These are phyloP conservation scores for Drosophila falleni DNA, from an alignment of 2,888 invertebrate genomes.

Conservation along the genomic window DNA sequence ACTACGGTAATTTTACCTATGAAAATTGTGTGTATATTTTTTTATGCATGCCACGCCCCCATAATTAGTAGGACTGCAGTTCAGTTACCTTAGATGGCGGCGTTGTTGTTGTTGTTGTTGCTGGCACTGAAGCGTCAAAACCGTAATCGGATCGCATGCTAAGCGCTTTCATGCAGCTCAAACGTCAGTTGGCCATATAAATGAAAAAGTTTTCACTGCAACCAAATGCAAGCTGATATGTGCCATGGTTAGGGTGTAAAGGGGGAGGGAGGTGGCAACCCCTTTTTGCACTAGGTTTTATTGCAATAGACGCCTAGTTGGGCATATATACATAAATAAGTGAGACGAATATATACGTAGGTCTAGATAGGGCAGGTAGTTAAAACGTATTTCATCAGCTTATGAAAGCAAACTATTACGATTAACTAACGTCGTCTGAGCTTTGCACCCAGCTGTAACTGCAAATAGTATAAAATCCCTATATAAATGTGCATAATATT, in stretches of 20 bases:
- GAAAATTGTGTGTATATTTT: background rate
- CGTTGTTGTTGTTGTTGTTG: background rate
- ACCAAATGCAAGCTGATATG: slow-evolving; percentile 49
- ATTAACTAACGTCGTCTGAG: slow-evolving; percentile 29
- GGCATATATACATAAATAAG: slow-evolving; percentile 4
- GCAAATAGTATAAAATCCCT: slow-evolving; percentile 14
- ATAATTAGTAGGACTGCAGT: slow-evolving; percentile 49
- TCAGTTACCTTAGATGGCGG: slow-evolving; percentile 53
- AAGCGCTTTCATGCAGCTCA: slow-evolving; percentile 55
- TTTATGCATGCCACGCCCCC: slow-evolving; percentile 30
- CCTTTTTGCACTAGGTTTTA: slow-evolving; percentile 41
- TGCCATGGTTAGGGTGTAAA: background rate
- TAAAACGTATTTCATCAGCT: slow-evolving; percentile 38
- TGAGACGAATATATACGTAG: slow-evolving; percentile 1
- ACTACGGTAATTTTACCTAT: background rate
- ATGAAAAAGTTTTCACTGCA: slow-evolving; percentile 51
- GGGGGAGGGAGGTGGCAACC: background rate
- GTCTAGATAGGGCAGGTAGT: slow-evolving; percentile 13
- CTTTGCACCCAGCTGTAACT: slow-evolving; percentile 42
- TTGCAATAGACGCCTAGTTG: slow-evolving; percentile 35
- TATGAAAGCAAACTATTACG: slow-evolving; percentile 26
- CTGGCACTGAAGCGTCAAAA: slow-evolving; percentile 66
- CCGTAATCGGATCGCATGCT: slow-evolving; percentile 78
- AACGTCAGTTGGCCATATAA: slow-evolving; percentile 36
- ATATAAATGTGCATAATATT: slow-evolving; percentile 6